phyloP scores from a whole-genome alignment of 2,888 invertebrate genomes.

The Euplexia lucipara region DNA sequence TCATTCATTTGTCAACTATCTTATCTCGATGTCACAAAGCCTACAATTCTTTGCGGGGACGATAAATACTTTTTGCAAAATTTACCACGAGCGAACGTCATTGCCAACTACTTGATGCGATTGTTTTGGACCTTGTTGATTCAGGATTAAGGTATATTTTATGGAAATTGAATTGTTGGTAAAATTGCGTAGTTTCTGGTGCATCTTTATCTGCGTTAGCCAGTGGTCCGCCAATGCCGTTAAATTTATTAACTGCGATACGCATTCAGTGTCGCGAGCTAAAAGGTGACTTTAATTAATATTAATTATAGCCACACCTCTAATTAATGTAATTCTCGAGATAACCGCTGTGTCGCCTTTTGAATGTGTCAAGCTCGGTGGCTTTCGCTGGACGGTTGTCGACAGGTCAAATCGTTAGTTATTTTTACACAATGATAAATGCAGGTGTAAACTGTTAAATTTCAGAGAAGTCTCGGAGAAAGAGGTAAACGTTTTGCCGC shows the following conservation, averaged over 20 bases:
- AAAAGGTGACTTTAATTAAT: slow-evolving; percentile 90
- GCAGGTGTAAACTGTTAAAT: slow-evolving; percentile 35
- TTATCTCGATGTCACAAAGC: slow-evolving; percentile 76
- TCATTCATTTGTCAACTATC: slow-evolving; percentile 70
- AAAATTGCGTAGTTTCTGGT: slow-evolving; percentile 74
- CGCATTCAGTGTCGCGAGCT: slow-evolving; percentile 89
- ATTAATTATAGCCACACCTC: slow-evolving; percentile 90
- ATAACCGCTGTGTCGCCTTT: slow-evolving; percentile 76
- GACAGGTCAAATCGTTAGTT: slow-evolving; percentile 45
- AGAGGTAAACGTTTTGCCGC: not conserved
- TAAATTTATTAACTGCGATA: slow-evolving; percentile 91
- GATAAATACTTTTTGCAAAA: slow-evolving; percentile 71
- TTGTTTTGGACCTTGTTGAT: slow-evolving; percentile 42
- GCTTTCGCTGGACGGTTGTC: slow-evolving; percentile 54
- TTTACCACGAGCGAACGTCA: slow-evolving; percentile 69
- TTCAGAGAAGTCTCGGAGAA: slow-evolving; percentile 12
- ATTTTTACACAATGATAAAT: slow-evolving; percentile 37
- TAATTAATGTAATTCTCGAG: slow-evolving; percentile 89
- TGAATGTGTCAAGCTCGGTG: slow-evolving; percentile 77
- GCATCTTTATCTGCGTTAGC: slow-evolving; percentile 86
- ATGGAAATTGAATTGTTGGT: slow-evolving; percentile 34
- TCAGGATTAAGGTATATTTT: slow-evolving; percentile 61
- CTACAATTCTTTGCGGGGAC: slow-evolving; percentile 73
- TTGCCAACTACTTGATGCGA: slow-evolving; percentile 55
- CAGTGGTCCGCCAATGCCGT: slow-evolving; percentile 84